Percentiles rank a stretch among this genome's conserved stretches.
These are phyloP conservation scores for Leptinotarsa rubiginosa DNA, from an alignment of 2,888 invertebrate species.

Conservation along the genomic window DNA sequence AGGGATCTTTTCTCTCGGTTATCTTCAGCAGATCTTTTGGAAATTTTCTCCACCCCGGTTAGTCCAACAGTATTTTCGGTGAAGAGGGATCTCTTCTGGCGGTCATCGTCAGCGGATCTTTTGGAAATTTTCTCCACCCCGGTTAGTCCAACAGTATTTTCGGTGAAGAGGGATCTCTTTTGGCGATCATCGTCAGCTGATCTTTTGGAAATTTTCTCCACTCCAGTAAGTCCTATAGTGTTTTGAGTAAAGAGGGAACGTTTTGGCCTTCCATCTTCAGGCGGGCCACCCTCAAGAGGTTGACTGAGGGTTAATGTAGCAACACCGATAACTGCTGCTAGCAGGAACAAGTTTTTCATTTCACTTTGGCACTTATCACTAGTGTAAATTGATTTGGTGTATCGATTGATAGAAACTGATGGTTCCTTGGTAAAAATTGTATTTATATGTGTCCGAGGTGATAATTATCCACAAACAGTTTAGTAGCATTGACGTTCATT, in stretches of 20 bases:
- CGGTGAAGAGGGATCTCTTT: conserved; percentile 21
- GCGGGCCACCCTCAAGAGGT: conserved; percentile 30
- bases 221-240: conserved; percentile 28
- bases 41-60: conserved; percentile 41
- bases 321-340: conserved; percentile 35
- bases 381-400: background rate
- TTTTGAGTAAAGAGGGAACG: conserved; percentile 39
- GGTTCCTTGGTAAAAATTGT: background rate
- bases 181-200: conserved; percentile 6
- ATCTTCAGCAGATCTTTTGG: conserved; percentile 34
- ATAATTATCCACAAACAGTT: conserved; percentile 33
- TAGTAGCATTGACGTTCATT: conserved; percentile 39
- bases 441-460: conserved; percentile 39
- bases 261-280: conserved; percentile 33
- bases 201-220: conserved; percentile 41
- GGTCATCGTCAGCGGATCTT: conserved; percentile 21
- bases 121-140: conserved; percentile 39
- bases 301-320: conserved; percentile 27
- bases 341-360: conserved; percentile 39
- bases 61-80: conserved; percentile 29
- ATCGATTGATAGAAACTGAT: conserved; percentile 4
- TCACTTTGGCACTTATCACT: conserved; percentile 36
- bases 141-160: conserved; percentile 16
- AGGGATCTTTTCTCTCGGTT: conserved; percentile 28
- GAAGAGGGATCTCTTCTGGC: conserved; percentile 34